A percentile compares a stretch with the other conserved stretches of the same genome.
phyloP scores from a whole-genome alignment of 2,797 vertebrate genomes.

The Aselliscus stoliczkanus region DNA sequence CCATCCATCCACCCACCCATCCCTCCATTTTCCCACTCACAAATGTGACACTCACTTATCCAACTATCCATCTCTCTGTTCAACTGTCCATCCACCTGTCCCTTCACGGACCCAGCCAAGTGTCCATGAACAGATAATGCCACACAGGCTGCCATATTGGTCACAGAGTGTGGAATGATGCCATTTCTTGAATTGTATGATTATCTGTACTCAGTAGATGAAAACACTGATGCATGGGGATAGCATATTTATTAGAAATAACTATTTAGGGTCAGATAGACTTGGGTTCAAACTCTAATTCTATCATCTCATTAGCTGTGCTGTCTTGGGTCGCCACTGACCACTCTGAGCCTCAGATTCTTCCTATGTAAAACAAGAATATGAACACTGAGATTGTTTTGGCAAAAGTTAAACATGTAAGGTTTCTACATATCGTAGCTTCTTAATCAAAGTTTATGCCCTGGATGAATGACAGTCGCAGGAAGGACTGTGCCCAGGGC shows the following conservation, averaged over 20 bases:
- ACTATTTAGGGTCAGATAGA: background rate
- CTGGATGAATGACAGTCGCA: background rate
- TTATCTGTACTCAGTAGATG: background rate
- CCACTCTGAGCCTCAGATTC: background rate
- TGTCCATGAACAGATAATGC: background rate
- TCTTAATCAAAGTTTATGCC: accelerated
- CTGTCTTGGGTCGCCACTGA: background rate
- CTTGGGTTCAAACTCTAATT: background rate
- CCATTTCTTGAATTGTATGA: background rate
- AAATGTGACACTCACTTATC: background rate
- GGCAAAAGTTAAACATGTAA: background rate
- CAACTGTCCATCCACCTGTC: background rate
- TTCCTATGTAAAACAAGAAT: background rate
- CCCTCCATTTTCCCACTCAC: background rate
- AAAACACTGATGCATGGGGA: background rate
- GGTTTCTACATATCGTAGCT: accelerated
- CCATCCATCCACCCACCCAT: too few relatives aligned
- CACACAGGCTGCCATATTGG: accelerated
- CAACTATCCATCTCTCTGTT: background rate
- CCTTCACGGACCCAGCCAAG: background rate
- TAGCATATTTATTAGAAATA: background rate
- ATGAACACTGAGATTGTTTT: accelerated
- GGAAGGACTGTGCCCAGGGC: background rate
- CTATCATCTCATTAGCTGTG: background rate
- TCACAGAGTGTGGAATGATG: accelerated